These are phyloP conservation scores for Apteryx mantelli DNA, from an alignment of 2,113 vertebrate species.

Conservation along the genomic window DNA sequence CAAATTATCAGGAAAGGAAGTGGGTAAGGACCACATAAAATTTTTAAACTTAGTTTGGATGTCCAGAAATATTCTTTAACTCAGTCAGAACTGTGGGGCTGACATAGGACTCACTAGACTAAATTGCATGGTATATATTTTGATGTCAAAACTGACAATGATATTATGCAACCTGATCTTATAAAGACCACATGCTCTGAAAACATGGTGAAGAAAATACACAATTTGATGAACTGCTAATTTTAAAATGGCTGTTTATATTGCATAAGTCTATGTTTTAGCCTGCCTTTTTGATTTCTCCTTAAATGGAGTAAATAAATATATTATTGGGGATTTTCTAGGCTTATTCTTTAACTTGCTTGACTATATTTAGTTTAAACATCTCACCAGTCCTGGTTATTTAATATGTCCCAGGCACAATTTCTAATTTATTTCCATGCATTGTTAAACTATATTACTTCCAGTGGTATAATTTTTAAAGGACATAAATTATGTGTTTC, in stretches of 20 bases:
- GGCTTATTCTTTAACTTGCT: neutral
- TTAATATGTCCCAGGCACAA: conserved; percentile 12
- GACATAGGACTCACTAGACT: neutral
- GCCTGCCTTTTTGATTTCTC: neutral
- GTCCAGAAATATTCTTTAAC: neutral
- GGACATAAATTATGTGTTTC: conserved; percentile 43
- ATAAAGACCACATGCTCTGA: neutral
- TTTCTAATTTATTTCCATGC: conserved; percentile 42
- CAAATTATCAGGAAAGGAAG: neutral
- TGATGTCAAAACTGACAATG: neutral
- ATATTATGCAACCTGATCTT: neutral
- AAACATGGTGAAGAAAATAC: neutral
- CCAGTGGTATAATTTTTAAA: conserved; percentile 33
- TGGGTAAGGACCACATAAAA: neutral
- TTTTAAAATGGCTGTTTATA: neutral
- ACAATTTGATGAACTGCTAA: neutral
- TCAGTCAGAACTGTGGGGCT: neutral
- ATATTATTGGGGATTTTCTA: neutral
- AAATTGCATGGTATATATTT: neutral
- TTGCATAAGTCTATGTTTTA: neutral
- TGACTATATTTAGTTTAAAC: neutral
- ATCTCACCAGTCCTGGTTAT: conserved; percentile 25
- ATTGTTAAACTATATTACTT: conserved; percentile 53
- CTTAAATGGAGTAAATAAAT: conserved; percentile 34
- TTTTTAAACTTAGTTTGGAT: neutral